Conservation (phyloP, 2,113 vertebrate species). For the Montifringilla adamsi region DNA sequence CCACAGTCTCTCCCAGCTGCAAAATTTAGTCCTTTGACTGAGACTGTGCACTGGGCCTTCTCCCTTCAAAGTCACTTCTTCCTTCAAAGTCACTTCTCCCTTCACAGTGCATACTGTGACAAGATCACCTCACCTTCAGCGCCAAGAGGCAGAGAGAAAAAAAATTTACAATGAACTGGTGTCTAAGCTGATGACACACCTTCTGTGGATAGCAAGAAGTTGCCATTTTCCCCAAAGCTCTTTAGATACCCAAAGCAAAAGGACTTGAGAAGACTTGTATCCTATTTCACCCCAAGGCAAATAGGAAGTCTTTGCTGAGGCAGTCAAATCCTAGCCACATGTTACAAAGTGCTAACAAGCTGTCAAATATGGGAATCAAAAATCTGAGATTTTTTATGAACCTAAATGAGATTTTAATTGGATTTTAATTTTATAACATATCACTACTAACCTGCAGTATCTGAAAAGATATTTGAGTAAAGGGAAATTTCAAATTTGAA, state of each 20-base stretch:
- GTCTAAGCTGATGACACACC: not conserved
- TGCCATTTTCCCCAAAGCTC: not conserved
- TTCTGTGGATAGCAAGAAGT: not conserved
- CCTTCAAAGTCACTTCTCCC: not conserved
- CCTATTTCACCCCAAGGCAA: not conserved
- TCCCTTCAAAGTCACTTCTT: not conserved
- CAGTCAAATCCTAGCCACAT: not conserved
- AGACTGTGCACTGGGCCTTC: not conserved
- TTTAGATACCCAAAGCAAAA: not conserved
- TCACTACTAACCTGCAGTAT: not conserved
- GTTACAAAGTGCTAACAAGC: not conserved
- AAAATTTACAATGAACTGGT: not conserved
- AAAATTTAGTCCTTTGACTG: not conserved
- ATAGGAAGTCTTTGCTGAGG: not conserved
- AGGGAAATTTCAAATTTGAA: not conserved
- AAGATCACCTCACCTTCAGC: not conserved
- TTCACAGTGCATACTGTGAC: not conserved
- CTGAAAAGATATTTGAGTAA: not conserved
- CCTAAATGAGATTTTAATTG: not conserved
- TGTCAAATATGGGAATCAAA: not conserved
- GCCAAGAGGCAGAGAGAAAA: not conserved
- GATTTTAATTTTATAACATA: not conserved
- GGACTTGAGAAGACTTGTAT: slow-evolving; percentile 10
- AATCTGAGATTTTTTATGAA: not conserved
- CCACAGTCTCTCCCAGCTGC: not conserved